phyloP scores from a whole-genome alignment of 2,113 vertebrate genomes.

The Aldabrachelys gigantea region DNA sequence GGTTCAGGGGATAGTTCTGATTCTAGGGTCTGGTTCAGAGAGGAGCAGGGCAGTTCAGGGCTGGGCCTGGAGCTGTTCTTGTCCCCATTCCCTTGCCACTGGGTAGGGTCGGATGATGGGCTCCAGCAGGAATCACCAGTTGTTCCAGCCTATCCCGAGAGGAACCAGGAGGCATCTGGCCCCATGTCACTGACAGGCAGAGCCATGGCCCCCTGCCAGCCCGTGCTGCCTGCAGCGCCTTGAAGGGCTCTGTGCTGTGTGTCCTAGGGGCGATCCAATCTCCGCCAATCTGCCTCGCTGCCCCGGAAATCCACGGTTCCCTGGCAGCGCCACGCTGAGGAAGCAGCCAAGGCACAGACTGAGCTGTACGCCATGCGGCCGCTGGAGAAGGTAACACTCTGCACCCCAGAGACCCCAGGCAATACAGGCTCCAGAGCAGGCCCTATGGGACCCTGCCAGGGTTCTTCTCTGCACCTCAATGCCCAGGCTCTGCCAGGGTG shows the following conservation, averaged over 20 bases:
- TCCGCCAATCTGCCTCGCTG: slow-evolving; percentile 46
- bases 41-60: not conserved
- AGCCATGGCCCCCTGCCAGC: not conserved
- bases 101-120: not conserved
- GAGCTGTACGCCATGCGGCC: slow-evolving; percentile 33
- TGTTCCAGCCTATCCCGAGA: not conserved
- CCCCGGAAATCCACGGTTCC: slow-evolving; percentile 77
- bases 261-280: slow-evolving; percentile 11
- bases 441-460: not conserved
- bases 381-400: slow-evolving; percentile 57
- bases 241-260: not conserved
- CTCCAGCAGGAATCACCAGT: not conserved
- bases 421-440: not conserved
- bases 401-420: not conserved
- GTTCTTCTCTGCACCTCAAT: not conserved
- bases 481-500: not conserved
- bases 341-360: slow-evolving; percentile 17
- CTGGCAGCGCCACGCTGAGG: slow-evolving; percentile 73
- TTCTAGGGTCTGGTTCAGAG: not conserved
- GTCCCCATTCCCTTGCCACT: not conserved
- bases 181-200: not conserved
- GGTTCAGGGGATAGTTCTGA: not conserved
- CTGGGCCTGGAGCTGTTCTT: not conserved
- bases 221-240: not conserved
- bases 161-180: not conserved